Evolutionary conservation across 2,113 vertebrate species (phyloP).

Genomic region (Nothoprocta perdicaria): DNA sequence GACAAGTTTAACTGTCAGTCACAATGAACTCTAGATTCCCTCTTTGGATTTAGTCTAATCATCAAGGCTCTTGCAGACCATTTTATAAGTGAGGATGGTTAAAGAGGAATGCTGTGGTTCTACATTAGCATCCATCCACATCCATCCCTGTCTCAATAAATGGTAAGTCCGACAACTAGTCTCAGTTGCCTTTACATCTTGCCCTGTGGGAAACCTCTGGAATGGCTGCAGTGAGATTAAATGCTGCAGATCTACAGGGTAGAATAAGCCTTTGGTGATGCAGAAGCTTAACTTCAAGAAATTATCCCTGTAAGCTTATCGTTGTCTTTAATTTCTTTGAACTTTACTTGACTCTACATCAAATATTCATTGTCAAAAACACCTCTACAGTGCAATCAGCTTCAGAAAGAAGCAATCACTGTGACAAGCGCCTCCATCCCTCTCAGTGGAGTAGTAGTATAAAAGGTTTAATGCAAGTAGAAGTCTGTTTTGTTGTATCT

Average conservation of each 20-base stretch:
- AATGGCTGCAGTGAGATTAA: background rate
- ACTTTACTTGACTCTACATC: background rate
- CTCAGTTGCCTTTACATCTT: background rate
- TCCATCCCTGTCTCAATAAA: background rate
- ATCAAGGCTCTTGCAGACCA: rapidly evolving
- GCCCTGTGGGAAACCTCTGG: background rate
- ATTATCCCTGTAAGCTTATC: background rate
- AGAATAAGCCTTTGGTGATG: background rate
- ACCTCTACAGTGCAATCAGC: background rate
- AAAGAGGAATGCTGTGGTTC: background rate
- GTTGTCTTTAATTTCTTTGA: background rate
- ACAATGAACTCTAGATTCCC: background rate
- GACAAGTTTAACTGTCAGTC: background rate
- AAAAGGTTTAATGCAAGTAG: background rate
- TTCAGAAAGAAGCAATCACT: conserved; percentile 1
- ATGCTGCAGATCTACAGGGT: background rate
- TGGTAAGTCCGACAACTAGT: background rate
- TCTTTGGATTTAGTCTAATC: background rate
- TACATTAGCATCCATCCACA: background rate
- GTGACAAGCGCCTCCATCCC: background rate
- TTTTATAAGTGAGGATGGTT: background rate
- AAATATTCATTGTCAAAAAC: background rate
- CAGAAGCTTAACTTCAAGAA: background rate
- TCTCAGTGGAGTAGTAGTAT: background rate
- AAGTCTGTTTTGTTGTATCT: background rate